A percentile compares a stretch with the other conserved stretches of the same genome.
phyloP scores from a whole-genome alignment of 2,888 invertebrate genomes.

The Alcis repandata region DNA sequence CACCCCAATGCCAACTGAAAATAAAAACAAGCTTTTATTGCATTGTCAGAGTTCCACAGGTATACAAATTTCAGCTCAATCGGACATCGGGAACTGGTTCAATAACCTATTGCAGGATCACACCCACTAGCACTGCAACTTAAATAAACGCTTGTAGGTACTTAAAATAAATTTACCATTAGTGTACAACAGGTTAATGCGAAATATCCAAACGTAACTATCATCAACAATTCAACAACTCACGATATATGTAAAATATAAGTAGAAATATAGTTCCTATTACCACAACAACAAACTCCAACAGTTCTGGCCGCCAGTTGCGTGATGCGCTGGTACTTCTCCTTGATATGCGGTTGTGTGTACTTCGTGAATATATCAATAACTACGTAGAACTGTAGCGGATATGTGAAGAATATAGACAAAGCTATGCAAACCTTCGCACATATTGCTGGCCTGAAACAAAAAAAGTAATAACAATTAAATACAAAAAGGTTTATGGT shows the following conservation, averaged over 20 bases:
- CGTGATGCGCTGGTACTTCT: conserved; percentile 60
- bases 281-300: conserved; percentile 78
- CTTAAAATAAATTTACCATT: not conserved
- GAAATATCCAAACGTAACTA: too few species aligned
- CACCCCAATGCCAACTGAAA: conserved; percentile 77
- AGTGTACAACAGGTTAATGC: not conserved
- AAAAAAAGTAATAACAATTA: not conserved
- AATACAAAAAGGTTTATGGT: not conserved
- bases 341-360: conserved; percentile 89
- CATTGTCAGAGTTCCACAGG: too few species aligned
- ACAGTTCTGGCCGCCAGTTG: conserved; percentile 66
- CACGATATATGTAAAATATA: too few species aligned
- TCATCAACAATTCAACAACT: too few species aligned
- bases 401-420: conserved; percentile 96
- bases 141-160: too few species aligned
- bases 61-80: too few species aligned
- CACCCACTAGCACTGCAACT: too few species aligned
- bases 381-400: conserved; percentile 97
- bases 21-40: too few species aligned
- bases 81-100: too few species aligned
- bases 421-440: conserved; percentile 95
- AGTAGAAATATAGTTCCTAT: too few species aligned
- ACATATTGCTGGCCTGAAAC: conserved; percentile 89
- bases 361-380: conserved; percentile 94
- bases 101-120: too few species aligned